phyloP scores from a whole-genome alignment of 2,113 vertebrate genomes.

The Pithys albifrons region DNA sequence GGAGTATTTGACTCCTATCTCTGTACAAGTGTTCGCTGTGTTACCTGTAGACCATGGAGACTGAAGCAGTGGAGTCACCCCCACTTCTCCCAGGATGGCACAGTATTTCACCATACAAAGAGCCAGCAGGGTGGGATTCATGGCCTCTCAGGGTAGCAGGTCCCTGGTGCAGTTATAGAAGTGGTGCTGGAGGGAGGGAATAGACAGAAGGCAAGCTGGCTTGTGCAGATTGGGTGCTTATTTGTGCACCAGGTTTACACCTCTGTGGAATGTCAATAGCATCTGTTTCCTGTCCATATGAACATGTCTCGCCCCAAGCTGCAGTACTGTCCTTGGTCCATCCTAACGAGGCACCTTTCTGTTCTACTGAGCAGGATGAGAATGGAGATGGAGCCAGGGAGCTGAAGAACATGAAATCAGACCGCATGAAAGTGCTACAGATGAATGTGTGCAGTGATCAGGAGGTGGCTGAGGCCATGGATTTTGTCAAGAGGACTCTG shows the following conservation, averaged over 20 bases:
- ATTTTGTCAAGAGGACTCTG: slow-evolving; percentile 75
- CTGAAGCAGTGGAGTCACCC: background rate
- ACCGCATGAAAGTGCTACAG: slow-evolving; percentile 85
- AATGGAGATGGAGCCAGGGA: slow-evolving; percentile 76
- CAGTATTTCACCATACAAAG: background rate
- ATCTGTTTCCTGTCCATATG: background rate
- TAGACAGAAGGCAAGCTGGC: fast-evolving
- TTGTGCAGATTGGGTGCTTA: fast-evolving
- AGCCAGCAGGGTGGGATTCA: background rate
- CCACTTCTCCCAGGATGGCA: background rate
- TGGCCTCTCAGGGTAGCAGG: background rate
- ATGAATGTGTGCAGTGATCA: slow-evolving; percentile 87
- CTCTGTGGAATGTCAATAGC: background rate
- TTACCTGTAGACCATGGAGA: background rate
- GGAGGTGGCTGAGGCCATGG: slow-evolving; percentile 77
- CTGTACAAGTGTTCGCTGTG: background rate
- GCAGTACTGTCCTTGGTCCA: background rate
- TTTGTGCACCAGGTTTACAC: background rate
- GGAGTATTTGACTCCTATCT: background rate
- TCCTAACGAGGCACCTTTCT: background rate
- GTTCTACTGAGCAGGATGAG: slow-evolving; percentile 71
- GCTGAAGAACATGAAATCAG: slow-evolving; percentile 77
- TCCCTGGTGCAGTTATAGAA: background rate
- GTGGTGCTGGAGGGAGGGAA: background rate
- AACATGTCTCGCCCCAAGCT: background rate